Base-by-base conservation (phyloP, 2,113 vertebrate genomes). In the Carollia perspicillata region DNA sequence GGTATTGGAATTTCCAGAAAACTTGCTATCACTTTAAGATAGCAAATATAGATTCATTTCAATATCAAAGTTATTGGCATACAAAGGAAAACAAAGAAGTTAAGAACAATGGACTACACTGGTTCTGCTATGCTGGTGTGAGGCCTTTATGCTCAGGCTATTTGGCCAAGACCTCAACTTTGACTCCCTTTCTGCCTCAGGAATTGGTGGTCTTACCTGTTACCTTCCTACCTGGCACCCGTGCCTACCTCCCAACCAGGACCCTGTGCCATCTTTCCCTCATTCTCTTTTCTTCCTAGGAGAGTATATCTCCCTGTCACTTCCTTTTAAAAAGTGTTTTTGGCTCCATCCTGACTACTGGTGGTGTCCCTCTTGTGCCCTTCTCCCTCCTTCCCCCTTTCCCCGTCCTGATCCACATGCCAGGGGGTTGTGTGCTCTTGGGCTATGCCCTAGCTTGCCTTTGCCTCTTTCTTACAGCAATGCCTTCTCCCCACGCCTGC, bases 221-320 rank as follows among this genome's bases (percentile, higher is more conserved):
- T 33, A n/a, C 40, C 66, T 77, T 14, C 40, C 40, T 6, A 5
- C 5, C 6, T 13, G 6, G 55, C 37, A 8, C 74, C 12, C 0
- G 12, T 12, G 68, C 14, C 17, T 14, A 2, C 17, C 49, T 49
- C 40, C 60, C 18, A 8, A 6, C 28, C 13, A 8, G 49, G 2
- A 4, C 37, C 28, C 17, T 4, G 4, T 8, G 1, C 13, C 0
- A 0, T 18, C 44, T 35, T 28, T 14, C 47, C 10, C 16, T 42
- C 40, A 5, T 69, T n/a, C 63, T 58, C 4, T 33, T 40, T 51
- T n/a, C 47, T 35, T 49, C 74, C 33, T 11, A 1, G 33, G 28
- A 17, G 23, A 65, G 49, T 35, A 6, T 11, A 22, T 26, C 28
- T 23, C 12, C 17, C 7, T 3, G 30, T 53, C 12, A 6, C 55